Conservation (phyloP, 2,797 vertebrate species). For the Notoglanidium macrostoma region DNA sequence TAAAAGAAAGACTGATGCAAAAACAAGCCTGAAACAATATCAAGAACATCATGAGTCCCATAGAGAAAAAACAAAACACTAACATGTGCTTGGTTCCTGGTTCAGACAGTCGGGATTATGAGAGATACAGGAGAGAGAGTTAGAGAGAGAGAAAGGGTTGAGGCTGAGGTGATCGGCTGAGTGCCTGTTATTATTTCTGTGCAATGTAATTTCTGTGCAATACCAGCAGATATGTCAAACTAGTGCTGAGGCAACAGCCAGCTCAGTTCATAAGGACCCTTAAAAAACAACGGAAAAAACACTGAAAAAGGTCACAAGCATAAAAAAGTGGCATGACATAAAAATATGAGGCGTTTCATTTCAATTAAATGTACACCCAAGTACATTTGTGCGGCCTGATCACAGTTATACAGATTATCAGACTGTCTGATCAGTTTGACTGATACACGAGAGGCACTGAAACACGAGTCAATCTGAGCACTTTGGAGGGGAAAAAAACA, state of each 20-base stretch:
- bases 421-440: slow-evolving; percentile 32
- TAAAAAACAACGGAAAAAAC: slow-evolving; percentile 37
- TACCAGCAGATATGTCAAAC: slow-evolving; percentile 47
- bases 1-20: slow-evolving; percentile 48
- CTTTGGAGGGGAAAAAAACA: slow-evolving; percentile 28
- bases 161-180: slow-evolving; percentile 53
- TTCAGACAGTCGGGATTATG: slow-evolving; percentile 49
- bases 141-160: slow-evolving; percentile 33
- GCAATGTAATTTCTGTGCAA: slow-evolving; percentile 59
- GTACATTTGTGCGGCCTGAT: slow-evolving; percentile 3
- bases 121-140: slow-evolving; percentile 40
- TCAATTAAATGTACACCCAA: neutral
- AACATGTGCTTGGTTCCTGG: slow-evolving; percentile 68
- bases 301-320: neutral
- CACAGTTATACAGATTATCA: slow-evolving; percentile 31
- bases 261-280: slow-evolving; percentile 49
- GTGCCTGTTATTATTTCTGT: slow-evolving; percentile 56
- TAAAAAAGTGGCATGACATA: slow-evolving; percentile 8
- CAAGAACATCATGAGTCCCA: slow-evolving; percentile 58
- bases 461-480: neutral
- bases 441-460: neutral
- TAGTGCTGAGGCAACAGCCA: slow-evolving; percentile 40
- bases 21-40: slow-evolving; percentile 56
- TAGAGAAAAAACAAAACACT: slow-evolving; percentile 37
- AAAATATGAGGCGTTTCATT: slow-evolving; percentile 31